These are phyloP conservation scores for Caloenas nicobarica DNA, from an alignment of 2,113 vertebrate genomes.

Conservation along the genomic window DNA sequence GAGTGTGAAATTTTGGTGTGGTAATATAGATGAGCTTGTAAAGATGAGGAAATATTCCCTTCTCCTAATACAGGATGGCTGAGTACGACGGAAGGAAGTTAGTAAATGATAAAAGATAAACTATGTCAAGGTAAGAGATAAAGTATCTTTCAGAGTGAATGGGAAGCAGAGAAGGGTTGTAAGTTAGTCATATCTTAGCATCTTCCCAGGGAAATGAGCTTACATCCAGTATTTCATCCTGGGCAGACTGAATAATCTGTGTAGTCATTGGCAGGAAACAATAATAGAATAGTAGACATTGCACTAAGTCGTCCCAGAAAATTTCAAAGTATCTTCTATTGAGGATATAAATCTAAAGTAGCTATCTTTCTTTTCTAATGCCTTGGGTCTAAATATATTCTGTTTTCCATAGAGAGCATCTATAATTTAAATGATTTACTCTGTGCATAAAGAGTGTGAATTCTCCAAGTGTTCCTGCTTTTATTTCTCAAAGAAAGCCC, in stretches of 20 bases:
- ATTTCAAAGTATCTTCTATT: conserved; percentile 35
- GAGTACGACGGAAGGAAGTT: neutral
- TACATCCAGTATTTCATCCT: neutral
- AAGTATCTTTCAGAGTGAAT: neutral
- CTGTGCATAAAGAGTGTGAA: conserved; percentile 8
- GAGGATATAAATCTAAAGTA: conserved; percentile 42
- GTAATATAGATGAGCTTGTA: neutral
- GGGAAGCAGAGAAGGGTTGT: neutral
- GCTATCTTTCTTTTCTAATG: conserved; percentile 40
- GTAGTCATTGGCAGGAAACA: neutral
- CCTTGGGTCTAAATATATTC: neutral
- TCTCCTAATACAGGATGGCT: neutral
- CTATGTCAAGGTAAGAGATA: neutral
- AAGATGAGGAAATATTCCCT: neutral
- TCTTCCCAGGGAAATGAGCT: neutral
- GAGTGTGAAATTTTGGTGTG: neutral
- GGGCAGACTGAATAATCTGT: conserved; percentile 9
- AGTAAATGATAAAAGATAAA: neutral
- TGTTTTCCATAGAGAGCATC: conserved; percentile 17
- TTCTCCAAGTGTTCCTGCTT: conserved; percentile 19
- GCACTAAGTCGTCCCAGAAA: conserved; percentile 23
- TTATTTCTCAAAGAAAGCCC: conserved; percentile 53
- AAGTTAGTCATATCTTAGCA: neutral
- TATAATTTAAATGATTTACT: conserved; percentile 56
- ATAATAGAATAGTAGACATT: neutral